Conservation (phyloP, 2,113 vertebrate genomes). For the Pavo muticus region DNA sequence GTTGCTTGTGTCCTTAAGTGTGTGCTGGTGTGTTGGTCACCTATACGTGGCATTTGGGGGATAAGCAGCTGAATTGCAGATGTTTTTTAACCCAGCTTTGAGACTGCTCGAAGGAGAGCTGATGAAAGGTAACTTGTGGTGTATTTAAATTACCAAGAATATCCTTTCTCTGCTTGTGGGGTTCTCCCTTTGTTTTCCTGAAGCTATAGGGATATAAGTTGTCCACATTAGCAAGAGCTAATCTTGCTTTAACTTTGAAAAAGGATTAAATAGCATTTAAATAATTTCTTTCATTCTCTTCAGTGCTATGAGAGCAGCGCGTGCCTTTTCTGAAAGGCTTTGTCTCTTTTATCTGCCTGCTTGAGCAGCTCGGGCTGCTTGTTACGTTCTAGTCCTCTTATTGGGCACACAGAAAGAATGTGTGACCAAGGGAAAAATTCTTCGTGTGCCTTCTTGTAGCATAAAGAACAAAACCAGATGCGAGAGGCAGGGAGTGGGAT, state of each 20-base stretch:
- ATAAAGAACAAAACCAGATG: constrained; percentile 33
- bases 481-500: not conserved
- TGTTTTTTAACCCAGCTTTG: not conserved
- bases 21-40: not conserved
- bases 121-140: not conserved
- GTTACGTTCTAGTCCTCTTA: not conserved
- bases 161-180: not conserved
- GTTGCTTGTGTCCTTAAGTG: not conserved
- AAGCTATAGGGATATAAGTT: not conserved
- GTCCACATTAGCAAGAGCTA: not conserved
- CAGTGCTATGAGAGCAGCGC: not conserved
- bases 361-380: constrained; percentile 5
- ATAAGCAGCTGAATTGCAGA: not conserved
- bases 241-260: not conserved
- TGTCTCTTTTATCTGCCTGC: constrained; percentile 14
- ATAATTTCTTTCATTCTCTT: not conserved
- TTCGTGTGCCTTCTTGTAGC: not conserved
- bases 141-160: not conserved
- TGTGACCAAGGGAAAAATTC: not conserved
- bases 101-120: fast-evolving
- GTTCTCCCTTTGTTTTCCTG: not conserved
- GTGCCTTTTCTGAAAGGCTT: not conserved
- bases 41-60: not conserved
- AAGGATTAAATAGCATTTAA: not conserved
- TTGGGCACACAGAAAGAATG: not conserved